Evolutionary conservation across 2,888 invertebrate genomes (phyloP), one percentile per base, ranked within the genome.

Genomic region (Callyntrura guangdongensis): DNA sequence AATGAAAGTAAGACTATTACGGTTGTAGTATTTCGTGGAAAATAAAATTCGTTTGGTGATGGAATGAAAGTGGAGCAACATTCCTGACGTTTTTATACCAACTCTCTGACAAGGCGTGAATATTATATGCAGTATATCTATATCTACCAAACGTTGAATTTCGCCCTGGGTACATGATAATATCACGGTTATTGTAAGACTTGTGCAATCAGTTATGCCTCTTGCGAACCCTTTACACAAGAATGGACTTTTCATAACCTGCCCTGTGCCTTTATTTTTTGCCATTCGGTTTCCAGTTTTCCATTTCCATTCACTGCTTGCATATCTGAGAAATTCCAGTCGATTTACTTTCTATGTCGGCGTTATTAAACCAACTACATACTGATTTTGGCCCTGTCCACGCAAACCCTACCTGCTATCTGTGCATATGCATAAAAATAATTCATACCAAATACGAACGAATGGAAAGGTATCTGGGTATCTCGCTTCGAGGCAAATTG

Each of bases 311-410:
- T 25, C 25, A 17, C 59, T 86, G 59, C 85, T 25, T 17, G 85
- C 27, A 69, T 86, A 86, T 86, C 86, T 79, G 17, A 49, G 79
- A 86, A 79, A 77, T 86, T 86, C 86, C 86, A 64, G 27, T 79
- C 77, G 79, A 86, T 86, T 86, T 86, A 61, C 47, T 86, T 53
- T 64, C 61, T 36, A 85, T 56, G 69, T 74, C 74, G 47, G 85
- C 67, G 22, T 17, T 45, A 61, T 45, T 59, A 82, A 45, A 36
- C 61, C 61, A 45, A 5, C 2, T 45, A 59, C 0, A 25, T 22
- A 56, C 27, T 14, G 79, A 81, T 59, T 81, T 56, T 11, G 20
- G 1, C 45, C 11, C 14, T 45, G 20, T 56, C 59, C 45, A 45
- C 8, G 61, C 22, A 47, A 74, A 74, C 49, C 36, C 49, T 14